Evolutionary conservation across 2,888 invertebrate genomes (phyloP), one percentile per base, ranked within the genome.

Genomic region (Malthinus flaveolus): DNA sequence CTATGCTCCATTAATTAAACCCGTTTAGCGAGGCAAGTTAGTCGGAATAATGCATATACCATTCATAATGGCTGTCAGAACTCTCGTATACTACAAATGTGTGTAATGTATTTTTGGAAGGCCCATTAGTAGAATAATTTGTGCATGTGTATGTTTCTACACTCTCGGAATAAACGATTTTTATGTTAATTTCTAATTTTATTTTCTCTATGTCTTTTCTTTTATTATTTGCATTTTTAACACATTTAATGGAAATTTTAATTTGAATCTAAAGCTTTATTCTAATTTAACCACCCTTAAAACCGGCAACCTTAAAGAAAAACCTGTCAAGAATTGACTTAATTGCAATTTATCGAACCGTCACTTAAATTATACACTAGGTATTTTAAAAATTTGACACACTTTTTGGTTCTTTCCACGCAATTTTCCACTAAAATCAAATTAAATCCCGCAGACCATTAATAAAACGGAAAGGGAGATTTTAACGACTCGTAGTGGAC

Each of bases 101-200:
- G 65, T 73, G 71, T 74, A 73, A 73, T 73, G 73, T 73, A 73
- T 74, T 74, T 74, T 74, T 73, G 72, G 74, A 63, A 65, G 67
- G 69, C 69, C 72, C 73, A 74, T 74, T 74, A 73, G 73, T 69
- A 67, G 70, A 68, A 73, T 72, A 72, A 74, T 74, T 73, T 71
- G 72, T 70, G 71, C 68, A 70, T 72, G 67, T 23, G 23, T 67
- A 66, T 64, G 66, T 56, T 60, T 63, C 65, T 66, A 70, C 70
- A 66, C 69, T 63, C 66, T 66, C 66, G 59, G 69, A 68, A 69
- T 71, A 68, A 67, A 68, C 68, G 69, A 69, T 71, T 69, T 35
- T 34, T 44, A 35, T 42, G 48, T 44, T 49, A 46, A 42, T 56
- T 49, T 50, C 46, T 42, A 49, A 35, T 50, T 50, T 47, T 54